phyloP scores from a whole-genome alignment of 2,113 vertebrate species.

The Catagonus wagneri region DNA sequence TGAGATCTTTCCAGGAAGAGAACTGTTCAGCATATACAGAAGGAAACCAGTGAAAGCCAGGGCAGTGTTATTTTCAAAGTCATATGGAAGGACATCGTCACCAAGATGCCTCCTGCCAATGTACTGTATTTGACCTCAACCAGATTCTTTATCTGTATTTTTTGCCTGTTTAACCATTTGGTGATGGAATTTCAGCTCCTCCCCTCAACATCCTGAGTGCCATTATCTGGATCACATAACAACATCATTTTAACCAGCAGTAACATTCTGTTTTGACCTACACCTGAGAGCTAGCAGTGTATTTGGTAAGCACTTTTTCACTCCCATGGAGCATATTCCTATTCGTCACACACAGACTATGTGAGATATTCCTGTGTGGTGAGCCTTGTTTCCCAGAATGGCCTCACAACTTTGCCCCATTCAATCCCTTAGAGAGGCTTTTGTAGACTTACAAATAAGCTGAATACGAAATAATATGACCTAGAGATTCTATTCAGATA shows the following conservation, averaged over 20 bases:
- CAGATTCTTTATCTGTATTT: not conserved
- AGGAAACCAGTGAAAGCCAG: not conserved
- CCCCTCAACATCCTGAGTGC: not conserved
- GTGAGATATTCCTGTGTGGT: not conserved
- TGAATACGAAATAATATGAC: not conserved
- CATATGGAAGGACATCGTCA: not conserved
- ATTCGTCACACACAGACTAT: not conserved
- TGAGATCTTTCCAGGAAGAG: not conserved
- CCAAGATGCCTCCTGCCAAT: not conserved
- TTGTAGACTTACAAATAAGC: not conserved
- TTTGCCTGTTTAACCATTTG: not conserved
- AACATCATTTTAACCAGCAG: not conserved
- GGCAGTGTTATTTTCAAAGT: not conserved
- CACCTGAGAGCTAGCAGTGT: not conserved
- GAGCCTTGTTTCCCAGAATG: not conserved
- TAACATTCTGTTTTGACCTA: not conserved
- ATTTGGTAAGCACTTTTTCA: not conserved
- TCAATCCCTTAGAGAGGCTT: not conserved
- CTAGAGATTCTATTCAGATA: conserved; percentile 1
- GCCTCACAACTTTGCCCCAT: not conserved
- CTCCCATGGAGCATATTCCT: not conserved
- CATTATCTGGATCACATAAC: not conserved
- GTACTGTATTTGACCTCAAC: too few species aligned
- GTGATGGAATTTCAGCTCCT: not conserved
- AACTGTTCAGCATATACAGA: not conserved